Evolutionary conservation across 1,140 invertebrate species (phyloP), one percentile per base, ranked within the genome.

Genomic region (Drosophila parvula): DNA sequence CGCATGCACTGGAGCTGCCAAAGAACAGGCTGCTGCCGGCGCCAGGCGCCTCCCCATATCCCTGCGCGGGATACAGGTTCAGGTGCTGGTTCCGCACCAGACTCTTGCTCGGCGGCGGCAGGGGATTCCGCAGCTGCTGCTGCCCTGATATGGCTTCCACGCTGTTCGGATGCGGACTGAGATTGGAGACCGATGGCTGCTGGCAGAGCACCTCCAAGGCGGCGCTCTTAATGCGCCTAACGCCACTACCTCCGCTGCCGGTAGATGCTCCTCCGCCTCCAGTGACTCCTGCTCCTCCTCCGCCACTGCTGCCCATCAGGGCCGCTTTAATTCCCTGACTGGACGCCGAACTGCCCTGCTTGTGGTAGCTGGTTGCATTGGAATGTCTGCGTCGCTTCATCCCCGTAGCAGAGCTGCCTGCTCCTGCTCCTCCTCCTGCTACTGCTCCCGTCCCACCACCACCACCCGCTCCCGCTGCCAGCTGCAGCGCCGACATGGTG

Each of bases 111-210:
- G 94, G 94, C 28, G 94, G 94, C 27, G 95, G 94, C 69, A 95
- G 92, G 5, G 94, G 93, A 90, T 94, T 94, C 30, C 93, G 94
- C 41, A 94, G 91, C 65, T 94, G 92, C 74, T 94, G 94, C 79
- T 94, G 94, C 3, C 94, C 94, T 30, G 94, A 94, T 18, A 95
- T 95, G 1, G 94, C 94, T 81, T 95, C 95, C 8, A 94, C 94
- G 84, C 95, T 95, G 74, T 95, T 95, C 3, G 95, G 94, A 92
- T 95, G 95, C 5, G 94, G 93, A 30, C 93, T 94, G 65, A 95
- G 90, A 88, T 94, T 94, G 16, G 94, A 94, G 16, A 94, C 93
- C 47, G 94, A 94, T 0, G 94, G 94, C 16, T 94, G 94, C 11
- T 94, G 94, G 65, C 94, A 95, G 10, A 94, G 94, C 22, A 94